phyloP scores from a whole-genome alignment of 2,113 vertebrate species.

The Tamias sibiricus region DNA sequence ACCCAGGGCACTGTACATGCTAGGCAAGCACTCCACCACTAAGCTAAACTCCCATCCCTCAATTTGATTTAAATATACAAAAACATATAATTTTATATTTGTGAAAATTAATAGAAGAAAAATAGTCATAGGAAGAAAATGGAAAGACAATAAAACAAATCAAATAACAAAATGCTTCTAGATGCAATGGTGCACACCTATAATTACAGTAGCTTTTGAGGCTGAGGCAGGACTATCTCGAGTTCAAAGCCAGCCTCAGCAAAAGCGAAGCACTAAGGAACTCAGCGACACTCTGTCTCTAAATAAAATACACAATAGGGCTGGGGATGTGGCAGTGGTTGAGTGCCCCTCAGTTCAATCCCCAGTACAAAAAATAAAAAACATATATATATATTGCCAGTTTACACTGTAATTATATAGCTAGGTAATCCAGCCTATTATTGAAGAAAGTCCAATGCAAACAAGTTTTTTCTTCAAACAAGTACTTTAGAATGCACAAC shows the following conservation, averaged over 20 bases:
- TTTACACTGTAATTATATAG: background rate
- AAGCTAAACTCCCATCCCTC: background rate
- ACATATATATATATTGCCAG: background rate
- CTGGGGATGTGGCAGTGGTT: too few species aligned
- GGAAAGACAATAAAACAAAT: background rate
- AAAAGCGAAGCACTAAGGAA: too few species aligned
- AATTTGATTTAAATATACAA: background rate
- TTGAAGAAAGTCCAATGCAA: background rate
- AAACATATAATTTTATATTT: background rate
- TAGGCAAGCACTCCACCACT: background rate
- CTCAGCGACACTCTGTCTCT: too few species aligned
- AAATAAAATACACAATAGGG: too few species aligned
- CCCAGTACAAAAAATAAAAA: too few species aligned
- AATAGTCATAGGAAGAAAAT: background rate
- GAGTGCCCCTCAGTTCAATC: too few species aligned
- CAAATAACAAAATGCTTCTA: background rate
- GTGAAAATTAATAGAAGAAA: constrained; percentile 3
- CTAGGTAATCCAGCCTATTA: background rate
- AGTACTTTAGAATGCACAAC: background rate
- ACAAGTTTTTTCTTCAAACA: background rate
- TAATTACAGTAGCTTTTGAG: too few species aligned
- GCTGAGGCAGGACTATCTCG: too few species aligned
- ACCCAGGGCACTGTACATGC: too few species aligned
- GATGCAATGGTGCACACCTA: too few species aligned
- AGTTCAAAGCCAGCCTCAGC: too few species aligned